Evolutionary conservation across 2,888 invertebrate genomes (phyloP).

Genomic region (Spialia ferax): DNA sequence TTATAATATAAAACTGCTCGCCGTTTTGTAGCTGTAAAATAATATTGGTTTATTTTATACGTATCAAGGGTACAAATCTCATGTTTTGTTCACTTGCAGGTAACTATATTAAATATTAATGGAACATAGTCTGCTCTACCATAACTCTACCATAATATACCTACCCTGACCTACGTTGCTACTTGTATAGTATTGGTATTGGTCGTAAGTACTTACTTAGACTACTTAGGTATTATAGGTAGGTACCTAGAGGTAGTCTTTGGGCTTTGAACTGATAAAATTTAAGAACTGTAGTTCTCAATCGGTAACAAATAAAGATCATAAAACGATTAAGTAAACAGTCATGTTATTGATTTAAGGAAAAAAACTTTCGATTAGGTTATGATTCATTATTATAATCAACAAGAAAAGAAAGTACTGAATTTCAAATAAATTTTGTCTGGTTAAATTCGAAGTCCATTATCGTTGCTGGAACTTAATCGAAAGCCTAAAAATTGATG

Average conservation of each 20-base stretch:
- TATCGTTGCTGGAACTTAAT: slow-evolving; percentile 64
- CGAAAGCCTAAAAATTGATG: slow-evolving; percentile 67
- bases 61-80: background rate
- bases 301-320: too few relatives aligned
- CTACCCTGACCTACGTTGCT: too few relatives aligned
- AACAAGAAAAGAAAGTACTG: slow-evolving; percentile 46
- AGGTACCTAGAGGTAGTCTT: too few relatives aligned
- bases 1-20: slow-evolving; percentile 30
- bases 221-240: too few relatives aligned
- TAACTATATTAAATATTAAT: background rate
- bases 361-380: background rate
- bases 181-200: too few relatives aligned
- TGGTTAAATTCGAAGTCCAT: slow-evolving; percentile 53
- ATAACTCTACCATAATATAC: background rate
- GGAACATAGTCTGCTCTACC: background rate
- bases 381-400: slow-evolving; percentile 20
- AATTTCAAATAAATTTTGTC: slow-evolving; percentile 55
- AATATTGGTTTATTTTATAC: background rate
- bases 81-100: background rate
- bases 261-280: too few relatives aligned
- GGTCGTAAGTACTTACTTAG: too few relatives aligned
- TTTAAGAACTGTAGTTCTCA: too few relatives aligned
- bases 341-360: too few relatives aligned
- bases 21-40: slow-evolving; percentile 27
- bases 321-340: background rate